These are phyloP conservation scores for Heteromurus nitidus DNA, from an alignment of 2,888 invertebrate genomes.

Conservation along the genomic window DNA sequence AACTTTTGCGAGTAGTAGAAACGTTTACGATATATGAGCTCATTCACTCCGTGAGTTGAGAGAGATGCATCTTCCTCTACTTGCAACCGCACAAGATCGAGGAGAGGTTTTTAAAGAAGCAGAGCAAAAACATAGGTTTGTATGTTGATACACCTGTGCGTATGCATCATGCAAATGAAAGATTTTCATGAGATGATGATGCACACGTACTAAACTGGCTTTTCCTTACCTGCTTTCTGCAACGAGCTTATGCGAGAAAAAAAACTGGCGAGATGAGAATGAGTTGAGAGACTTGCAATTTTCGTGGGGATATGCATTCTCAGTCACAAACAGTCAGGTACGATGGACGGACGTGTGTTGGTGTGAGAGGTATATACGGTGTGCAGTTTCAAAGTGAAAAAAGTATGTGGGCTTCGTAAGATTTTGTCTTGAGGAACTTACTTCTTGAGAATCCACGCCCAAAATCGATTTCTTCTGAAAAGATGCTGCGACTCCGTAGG, in stretches of 20 bases:
- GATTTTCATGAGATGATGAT: slow-evolving; percentile 21
- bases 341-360: slow-evolving; percentile 36
- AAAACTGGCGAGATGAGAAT: slow-evolving; percentile 14
- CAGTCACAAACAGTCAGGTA: slow-evolving; percentile 35
- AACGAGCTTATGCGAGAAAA: too few species aligned
- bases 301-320: slow-evolving; percentile 17
- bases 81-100: too few species aligned
- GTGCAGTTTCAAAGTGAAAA: too few species aligned
- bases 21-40: too few species aligned
- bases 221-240: slow-evolving; percentile 16
- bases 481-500: too few species aligned
- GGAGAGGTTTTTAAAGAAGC: slow-evolving; percentile 15
- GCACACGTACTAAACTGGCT: slow-evolving; percentile 56
- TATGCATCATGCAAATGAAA: slow-evolving; percentile 18
- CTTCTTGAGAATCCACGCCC: neutral
- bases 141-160: slow-evolving; percentile 20
- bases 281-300: too few species aligned
- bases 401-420: too few species aligned
- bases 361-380: neutral
- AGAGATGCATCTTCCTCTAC: neutral
- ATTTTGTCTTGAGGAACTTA: too few species aligned
- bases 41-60: too few species aligned
- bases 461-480: neutral
- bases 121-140: slow-evolving; percentile 22
- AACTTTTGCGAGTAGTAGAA: too few species aligned